A percentile compares a stretch with the other conserved stretches of the same genome.
phyloP scores from a whole-genome alignment of 2,888 invertebrate genomes.

The Myathropa florea region DNA sequence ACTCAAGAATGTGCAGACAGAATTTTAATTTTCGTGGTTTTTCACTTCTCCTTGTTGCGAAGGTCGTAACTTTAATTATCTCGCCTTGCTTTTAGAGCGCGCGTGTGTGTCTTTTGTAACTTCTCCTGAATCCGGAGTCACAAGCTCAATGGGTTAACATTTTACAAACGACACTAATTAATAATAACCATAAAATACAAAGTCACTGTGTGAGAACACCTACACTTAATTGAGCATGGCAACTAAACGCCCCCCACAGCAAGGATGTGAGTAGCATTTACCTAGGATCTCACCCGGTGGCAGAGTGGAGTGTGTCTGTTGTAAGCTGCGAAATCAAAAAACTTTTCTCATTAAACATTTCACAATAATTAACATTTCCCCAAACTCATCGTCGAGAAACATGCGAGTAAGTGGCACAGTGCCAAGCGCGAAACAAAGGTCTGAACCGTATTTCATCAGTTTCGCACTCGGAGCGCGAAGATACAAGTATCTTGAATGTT shows the following conservation, averaged over 20 bases:
- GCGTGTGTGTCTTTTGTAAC: background rate
- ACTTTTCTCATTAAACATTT: slow-evolving; percentile 37
- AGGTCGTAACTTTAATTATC: too few relatives aligned
- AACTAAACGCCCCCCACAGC: background rate
- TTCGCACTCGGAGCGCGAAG: background rate
- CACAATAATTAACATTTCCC: slow-evolving; percentile 40
- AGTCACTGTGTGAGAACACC: background rate
- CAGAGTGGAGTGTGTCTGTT: background rate
- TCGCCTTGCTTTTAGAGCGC: too few relatives aligned
- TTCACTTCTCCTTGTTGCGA: too few relatives aligned
- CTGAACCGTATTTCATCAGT: too few relatives aligned
- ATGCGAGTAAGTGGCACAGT: background rate
- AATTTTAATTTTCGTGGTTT: too few relatives aligned
- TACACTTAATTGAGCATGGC: background rate
- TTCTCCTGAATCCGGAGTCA: background rate
- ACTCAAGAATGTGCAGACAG: too few relatives aligned
- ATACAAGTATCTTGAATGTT: background rate
- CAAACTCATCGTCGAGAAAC: background rate
- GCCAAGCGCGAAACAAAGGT: background rate
- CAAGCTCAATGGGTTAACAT: background rate
- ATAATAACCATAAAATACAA: slow-evolving; percentile 17
- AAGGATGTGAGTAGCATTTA: background rate
- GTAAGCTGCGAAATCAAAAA: slow-evolving; percentile 3
- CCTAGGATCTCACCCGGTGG: background rate
- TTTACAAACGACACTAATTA: slow-evolving; percentile 20